Conservation (phyloP, 2,888 invertebrate species). For the Drosophila paramelanica region DNA sequence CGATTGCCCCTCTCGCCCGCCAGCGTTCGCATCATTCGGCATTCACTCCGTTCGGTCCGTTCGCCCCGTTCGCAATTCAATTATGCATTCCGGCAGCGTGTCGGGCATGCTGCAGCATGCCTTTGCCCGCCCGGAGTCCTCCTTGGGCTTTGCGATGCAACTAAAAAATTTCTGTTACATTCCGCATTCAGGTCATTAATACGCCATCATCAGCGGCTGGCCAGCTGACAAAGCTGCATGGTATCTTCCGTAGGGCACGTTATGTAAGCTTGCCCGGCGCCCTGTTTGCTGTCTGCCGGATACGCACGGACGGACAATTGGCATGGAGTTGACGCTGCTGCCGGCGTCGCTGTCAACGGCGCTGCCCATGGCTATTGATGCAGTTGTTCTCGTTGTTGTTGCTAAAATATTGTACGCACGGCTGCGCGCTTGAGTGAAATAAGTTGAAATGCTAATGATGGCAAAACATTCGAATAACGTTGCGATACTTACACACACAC, state of each 20-base stretch:
- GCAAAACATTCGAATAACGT: constrained; percentile 62
- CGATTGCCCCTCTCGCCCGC: background rate
- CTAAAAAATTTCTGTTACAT: constrained; percentile 63
- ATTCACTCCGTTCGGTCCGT: constrained; percentile 29
- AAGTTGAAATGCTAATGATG: constrained; percentile 79
- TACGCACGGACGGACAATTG: constrained; percentile 68
- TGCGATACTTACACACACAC: constrained; percentile 16
- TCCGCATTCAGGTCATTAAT: constrained; percentile 80
- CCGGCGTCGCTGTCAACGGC: background rate
- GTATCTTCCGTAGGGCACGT: constrained; percentile 25
- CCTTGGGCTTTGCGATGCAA: constrained; percentile 36
- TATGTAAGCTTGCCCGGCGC: constrained; percentile 33
- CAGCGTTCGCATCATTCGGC: constrained; percentile 45
- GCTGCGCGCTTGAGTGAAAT: constrained; percentile 67
- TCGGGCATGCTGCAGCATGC: constrained; percentile 32
- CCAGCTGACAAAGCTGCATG: constrained; percentile 12
- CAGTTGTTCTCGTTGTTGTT: constrained; percentile 23
- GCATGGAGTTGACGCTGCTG: constrained; percentile 63
- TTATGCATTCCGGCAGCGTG: constrained; percentile 73
- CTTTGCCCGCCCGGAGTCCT: background rate
- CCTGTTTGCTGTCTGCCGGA: constrained; percentile 57
- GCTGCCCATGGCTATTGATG: background rate
- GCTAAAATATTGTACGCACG: constrained; percentile 74
- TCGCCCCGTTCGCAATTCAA: constrained; percentile 66
- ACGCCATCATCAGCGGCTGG: constrained; percentile 68